Conservation (phyloP, 2,797 vertebrate species). For the Halcyon badia region DNA sequence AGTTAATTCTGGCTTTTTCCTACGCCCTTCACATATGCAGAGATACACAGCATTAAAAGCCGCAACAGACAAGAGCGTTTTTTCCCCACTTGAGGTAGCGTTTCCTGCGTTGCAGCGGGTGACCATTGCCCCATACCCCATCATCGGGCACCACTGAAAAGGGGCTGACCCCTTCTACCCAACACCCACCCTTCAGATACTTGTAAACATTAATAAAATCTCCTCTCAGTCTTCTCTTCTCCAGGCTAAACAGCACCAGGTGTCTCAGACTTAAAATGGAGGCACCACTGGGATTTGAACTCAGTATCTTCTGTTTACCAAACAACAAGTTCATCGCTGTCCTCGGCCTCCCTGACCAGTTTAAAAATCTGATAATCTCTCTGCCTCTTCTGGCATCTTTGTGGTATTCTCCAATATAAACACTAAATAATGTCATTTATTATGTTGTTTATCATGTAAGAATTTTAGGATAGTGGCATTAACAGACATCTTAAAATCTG, state of each 20-base stretch:
- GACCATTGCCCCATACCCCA: no score
- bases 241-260: no score
- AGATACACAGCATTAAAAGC: not conserved
- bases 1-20: not conserved
- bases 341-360: not conserved
- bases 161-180: no score
- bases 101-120: no score
- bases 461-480: fast-evolving
- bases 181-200: no score
- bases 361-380: not conserved
- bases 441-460: not conserved
- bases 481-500: not conserved
- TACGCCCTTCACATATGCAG: not conserved
- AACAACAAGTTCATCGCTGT: not conserved
- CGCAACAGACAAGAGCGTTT: not conserved
- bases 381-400: not conserved
- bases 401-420: not conserved
- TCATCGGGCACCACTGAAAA: no score
- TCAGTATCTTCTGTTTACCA: no score
- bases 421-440: not conserved
- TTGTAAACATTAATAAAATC: no score
- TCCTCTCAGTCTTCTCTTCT: no score
- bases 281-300: no score
- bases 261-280: no score
- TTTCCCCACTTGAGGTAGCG: no score